phyloP scores from a whole-genome alignment of 2,797 vertebrate species.

The Pitangus sulphuratus region DNA sequence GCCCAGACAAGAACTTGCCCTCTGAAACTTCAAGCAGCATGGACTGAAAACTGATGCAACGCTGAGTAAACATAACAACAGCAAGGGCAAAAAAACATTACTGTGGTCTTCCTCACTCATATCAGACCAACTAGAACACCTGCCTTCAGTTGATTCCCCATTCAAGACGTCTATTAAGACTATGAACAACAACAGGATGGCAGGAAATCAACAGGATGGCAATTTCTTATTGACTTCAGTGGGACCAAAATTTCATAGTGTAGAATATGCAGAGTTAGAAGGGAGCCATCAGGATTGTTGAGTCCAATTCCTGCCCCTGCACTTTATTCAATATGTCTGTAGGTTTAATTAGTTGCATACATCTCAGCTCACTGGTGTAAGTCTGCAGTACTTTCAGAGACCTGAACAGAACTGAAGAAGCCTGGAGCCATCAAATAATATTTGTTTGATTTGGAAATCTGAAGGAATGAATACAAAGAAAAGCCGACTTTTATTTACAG shows the following conservation, averaged over 20 bases:
- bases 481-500: neutral
- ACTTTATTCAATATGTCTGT: neutral
- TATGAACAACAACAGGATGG: neutral
- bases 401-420: neutral
- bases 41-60: neutral
- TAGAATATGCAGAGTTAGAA: neutral
- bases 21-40: neutral
- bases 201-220: neutral
- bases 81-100: neutral
- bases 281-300: accelerated
- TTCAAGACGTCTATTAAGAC: neutral
- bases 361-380: neutral
- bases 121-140: neutral
- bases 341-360: neutral
- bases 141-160: neutral
- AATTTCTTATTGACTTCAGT: neutral
- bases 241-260: neutral
- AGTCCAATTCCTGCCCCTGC: neutral
- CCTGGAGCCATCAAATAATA: neutral
- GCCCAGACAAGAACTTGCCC: neutral
- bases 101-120: neutral
- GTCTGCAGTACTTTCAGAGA: neutral
- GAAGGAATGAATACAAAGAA: neutral
- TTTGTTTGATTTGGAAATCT: neutral
- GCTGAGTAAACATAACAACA: neutral